Conservation (phyloP, 1,140 invertebrate genomes). For the Sycophila sp. region DNA sequence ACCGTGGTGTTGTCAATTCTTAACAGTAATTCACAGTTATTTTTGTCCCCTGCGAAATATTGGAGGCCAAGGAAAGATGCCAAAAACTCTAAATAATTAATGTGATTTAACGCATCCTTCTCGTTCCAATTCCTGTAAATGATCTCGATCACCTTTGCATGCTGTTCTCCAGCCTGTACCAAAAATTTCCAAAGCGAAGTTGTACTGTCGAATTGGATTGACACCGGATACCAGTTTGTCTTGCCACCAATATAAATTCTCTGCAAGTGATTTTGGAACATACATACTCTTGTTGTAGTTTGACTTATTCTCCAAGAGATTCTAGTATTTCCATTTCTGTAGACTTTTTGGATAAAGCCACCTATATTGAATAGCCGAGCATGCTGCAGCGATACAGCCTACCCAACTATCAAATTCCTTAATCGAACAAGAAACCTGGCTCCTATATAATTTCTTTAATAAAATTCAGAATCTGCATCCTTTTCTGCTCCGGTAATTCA, state of each 20-base stretch:
- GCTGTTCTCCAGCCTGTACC: not conserved
- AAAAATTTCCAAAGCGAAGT: not conserved
- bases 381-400: constrained; percentile 11
- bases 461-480: not conserved
- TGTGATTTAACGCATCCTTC: not conserved
- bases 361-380: constrained; percentile 27
- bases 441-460: not conserved
- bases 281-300: not conserved
- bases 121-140: constrained; percentile 22
- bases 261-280: not conserved
- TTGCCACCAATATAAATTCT: constrained; percentile 5
- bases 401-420: too few relatives aligned
- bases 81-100: constrained; percentile 25
- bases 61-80: constrained; percentile 46
- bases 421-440: too few relatives aligned
- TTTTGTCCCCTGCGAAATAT: constrained; percentile 45
- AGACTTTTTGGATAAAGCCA: constrained; percentile 35
- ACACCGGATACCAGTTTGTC: not conserved
- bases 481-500: not conserved
- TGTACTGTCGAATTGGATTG: not conserved
- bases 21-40: constrained; percentile 52
- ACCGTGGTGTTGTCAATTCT: constrained; percentile 58
- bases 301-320: not conserved
- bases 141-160: constrained; percentile 42
- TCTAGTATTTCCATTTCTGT: constrained; percentile 2